phyloP scores from a whole-genome alignment of 2,113 vertebrate species.

The Nothocercus julius region DNA sequence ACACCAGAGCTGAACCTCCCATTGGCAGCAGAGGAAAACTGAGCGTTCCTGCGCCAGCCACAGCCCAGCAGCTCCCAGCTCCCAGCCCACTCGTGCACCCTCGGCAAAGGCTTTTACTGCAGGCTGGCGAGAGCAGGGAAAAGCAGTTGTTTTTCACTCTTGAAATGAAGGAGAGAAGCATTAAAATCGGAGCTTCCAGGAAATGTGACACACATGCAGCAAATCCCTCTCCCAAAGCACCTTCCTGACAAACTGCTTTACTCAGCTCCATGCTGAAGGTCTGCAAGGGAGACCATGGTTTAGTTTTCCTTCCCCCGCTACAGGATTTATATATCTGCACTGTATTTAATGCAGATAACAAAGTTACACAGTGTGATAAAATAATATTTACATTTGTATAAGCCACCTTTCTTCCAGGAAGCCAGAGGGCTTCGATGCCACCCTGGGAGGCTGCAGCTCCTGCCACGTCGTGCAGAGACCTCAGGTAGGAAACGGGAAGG shows the following conservation, averaged over 20 bases:
- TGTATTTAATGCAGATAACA: background rate
- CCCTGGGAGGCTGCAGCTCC: background rate
- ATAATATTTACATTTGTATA: background rate
- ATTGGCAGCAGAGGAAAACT: background rate
- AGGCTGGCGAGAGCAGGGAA: background rate
- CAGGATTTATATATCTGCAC: too few relatives aligned
- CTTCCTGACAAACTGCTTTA: background rate
- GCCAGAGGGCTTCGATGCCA: background rate
- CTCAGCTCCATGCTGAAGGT: background rate
- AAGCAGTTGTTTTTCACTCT: background rate
- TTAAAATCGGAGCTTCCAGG: background rate
- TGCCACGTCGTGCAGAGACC: background rate
- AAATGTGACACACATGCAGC: background rate
- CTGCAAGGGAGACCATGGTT: background rate
- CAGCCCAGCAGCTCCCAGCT: background rate
- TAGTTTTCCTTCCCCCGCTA: background rate
- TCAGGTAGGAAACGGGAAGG: fast-evolving
- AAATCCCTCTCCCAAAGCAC: background rate
- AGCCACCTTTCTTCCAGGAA: slow-evolving; percentile 7
- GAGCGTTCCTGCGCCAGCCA: fast-evolving
- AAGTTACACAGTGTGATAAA: background rate
- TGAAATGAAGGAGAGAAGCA: background rate
- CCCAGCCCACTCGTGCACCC: fast-evolving
- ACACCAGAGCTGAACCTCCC: background rate
- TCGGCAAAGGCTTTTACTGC: background rate